Evolutionary conservation across 1,140 invertebrate species (phyloP).

Genomic region (Eubasilissa regina): DNA sequence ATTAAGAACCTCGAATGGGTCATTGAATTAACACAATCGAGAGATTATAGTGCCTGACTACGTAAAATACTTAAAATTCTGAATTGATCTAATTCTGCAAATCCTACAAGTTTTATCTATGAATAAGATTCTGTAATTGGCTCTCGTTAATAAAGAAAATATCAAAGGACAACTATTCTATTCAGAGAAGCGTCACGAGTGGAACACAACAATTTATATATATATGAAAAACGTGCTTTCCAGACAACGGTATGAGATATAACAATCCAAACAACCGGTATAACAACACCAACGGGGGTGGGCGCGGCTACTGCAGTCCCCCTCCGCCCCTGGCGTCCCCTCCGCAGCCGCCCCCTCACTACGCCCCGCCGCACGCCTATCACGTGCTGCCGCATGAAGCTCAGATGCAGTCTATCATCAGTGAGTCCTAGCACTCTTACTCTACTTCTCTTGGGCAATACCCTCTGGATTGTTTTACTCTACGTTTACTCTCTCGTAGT

Average conservation of each 20-base stretch:
- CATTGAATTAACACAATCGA: too few species aligned
- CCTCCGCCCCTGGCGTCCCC: slow-evolving; percentile 54
- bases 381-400: slow-evolving; percentile 58
- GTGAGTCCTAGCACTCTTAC: slow-evolving; percentile 42
- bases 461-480: slow-evolving; percentile 22
- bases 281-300: slow-evolving; percentile 41
- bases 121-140: slow-evolving; percentile 28
- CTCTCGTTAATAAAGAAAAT: background rate
- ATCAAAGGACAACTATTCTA: background rate
- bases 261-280: slow-evolving; percentile 55
- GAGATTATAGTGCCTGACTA: too few species aligned
- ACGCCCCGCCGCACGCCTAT: slow-evolving; percentile 49
- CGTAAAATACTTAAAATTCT: too few species aligned
- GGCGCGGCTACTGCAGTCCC: slow-evolving; percentile 52
- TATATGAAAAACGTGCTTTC: slow-evolving; percentile 45
- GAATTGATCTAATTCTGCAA: too few species aligned
- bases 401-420: slow-evolving; percentile 60
- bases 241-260: slow-evolving; percentile 57
- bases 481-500: too few species aligned
- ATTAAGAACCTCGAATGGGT: background rate
- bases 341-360: slow-evolving; percentile 54
- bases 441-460: background rate
- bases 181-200: background rate
- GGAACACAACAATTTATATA: slow-evolving; percentile 42
- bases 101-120: background rate